phyloP scores from a whole-genome alignment of 2,888 invertebrate genomes.

The Conchocele bisecta region DNA sequence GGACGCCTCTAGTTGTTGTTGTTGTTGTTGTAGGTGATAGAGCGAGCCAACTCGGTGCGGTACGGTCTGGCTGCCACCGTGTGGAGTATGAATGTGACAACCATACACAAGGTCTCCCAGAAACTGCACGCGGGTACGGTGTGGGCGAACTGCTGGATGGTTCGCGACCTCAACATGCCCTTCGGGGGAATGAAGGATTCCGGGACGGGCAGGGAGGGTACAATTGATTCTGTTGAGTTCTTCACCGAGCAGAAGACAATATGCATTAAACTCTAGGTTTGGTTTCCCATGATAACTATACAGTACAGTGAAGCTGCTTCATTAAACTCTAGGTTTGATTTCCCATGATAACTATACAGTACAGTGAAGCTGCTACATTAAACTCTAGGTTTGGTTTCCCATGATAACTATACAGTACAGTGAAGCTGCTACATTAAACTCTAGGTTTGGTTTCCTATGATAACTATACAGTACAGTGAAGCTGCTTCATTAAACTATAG shows the following conservation, averaged over 20 bases:
- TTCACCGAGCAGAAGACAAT: conserved; percentile 85
- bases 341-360: too few species aligned
- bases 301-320: too few species aligned
- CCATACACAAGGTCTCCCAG: conserved; percentile 83
- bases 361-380: too few species aligned
- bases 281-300: too few species aligned
- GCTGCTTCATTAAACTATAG: too few species aligned
- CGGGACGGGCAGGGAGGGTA: conserved; percentile 84
- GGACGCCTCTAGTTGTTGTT: too few species aligned
- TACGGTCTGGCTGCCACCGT: conserved; percentile 85
- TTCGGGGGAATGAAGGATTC: conserved; percentile 85
- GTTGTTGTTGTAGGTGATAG: conserved; percentile 80
- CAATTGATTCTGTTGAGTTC: conserved; percentile 84
- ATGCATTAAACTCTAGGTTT: conserved; percentile 83
- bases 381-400: too few species aligned
- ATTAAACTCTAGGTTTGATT: too few species aligned
- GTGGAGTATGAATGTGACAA: conserved; percentile 83
- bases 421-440: too few species aligned
- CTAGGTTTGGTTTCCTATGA: too few species aligned
- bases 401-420: too few species aligned
- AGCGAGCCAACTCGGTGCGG: conserved; percentile 83
- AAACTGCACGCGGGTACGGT: conserved; percentile 85
- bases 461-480: too few species aligned
- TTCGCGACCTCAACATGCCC: conserved; percentile 85
- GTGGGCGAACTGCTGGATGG: conserved; percentile 86